A percentile compares a stretch with the other conserved stretches of the same genome.
Conservation (phyloP, 2,888 invertebrate species). For the Maniola hyperantus region DNA sequence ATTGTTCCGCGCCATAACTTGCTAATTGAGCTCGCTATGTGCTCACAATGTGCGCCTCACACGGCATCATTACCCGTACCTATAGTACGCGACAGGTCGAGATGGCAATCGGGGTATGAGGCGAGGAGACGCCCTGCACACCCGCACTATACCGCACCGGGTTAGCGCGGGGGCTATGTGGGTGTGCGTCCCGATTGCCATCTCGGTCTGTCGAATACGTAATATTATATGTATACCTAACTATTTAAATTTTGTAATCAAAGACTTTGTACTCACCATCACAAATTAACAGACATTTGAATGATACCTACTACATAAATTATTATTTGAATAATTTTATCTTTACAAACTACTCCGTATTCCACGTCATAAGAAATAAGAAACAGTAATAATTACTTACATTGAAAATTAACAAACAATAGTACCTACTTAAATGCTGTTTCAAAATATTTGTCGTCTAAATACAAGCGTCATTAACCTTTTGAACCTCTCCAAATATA, state of each 20-base stretch:
- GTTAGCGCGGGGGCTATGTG: no score
- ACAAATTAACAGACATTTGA: not conserved
- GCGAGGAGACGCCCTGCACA: no score
- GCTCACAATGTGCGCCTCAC: not conserved
- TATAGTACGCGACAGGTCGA: no score
- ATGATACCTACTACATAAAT: not conserved
- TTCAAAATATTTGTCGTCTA: not conserved
- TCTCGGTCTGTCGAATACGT: no score
- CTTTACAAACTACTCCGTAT: not conserved
- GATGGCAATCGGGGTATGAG: no score
- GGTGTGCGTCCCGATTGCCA: no score
- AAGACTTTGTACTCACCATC: not conserved
- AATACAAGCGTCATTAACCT: not conserved
- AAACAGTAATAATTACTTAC: not conserved
- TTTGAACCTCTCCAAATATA: not conserved
- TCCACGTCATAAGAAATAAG: not conserved
- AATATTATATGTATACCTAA: no score
- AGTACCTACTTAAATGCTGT: not conserved
- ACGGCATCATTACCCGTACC: not conserved
- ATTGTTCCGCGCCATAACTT: not conserved
- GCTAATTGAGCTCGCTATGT: not conserved
- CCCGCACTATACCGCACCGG: no score
- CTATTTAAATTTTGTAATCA: not conserved
- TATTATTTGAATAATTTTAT: not conserved
- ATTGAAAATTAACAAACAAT: not conserved